Evolutionary conservation across 2,888 invertebrate genomes (phyloP).

Genomic region (Nebria brevicollis): DNA sequence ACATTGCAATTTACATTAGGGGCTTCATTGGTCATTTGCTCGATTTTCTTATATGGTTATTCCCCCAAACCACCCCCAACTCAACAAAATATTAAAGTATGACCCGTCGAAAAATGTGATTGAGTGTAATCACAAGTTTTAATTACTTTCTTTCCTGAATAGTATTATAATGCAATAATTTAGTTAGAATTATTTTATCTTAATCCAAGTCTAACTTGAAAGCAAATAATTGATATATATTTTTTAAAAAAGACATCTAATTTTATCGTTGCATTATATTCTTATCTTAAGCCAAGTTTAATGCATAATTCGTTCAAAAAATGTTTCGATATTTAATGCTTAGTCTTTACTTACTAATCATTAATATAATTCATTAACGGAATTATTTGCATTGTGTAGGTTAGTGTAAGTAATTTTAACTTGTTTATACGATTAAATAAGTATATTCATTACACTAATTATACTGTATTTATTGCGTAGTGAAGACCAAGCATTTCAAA

Average conservation of each 20-base stretch:
- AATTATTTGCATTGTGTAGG: no score
- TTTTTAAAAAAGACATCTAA: background rate
- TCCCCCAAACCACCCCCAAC: constrained; percentile 64
- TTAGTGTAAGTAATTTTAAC: no score
- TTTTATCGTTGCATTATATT: constrained; percentile 2
- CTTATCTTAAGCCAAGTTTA: background rate
- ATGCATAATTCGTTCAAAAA: background rate
- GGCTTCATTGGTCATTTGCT: constrained; percentile 87
- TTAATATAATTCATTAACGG: no score
- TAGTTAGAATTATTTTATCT: background rate
- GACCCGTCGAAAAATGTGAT: constrained; percentile 38
- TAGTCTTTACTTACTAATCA: no score
- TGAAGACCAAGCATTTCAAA: no score
- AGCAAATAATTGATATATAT: background rate
- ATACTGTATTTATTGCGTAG: no score
- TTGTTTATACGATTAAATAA: no score
- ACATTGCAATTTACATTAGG: constrained; percentile 89
- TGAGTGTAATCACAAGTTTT: constrained; percentile 21
- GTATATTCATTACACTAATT: no score
- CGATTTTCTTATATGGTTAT: constrained; percentile 94
- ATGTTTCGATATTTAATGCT: background rate
- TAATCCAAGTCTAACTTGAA: background rate
- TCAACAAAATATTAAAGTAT: constrained; percentile 44
- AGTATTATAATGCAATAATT: constrained; percentile 7
- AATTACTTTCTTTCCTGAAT: background rate